Base-by-base conservation (phyloP, 2,888 invertebrate genomes). In the Lottia scabra region DNA sequence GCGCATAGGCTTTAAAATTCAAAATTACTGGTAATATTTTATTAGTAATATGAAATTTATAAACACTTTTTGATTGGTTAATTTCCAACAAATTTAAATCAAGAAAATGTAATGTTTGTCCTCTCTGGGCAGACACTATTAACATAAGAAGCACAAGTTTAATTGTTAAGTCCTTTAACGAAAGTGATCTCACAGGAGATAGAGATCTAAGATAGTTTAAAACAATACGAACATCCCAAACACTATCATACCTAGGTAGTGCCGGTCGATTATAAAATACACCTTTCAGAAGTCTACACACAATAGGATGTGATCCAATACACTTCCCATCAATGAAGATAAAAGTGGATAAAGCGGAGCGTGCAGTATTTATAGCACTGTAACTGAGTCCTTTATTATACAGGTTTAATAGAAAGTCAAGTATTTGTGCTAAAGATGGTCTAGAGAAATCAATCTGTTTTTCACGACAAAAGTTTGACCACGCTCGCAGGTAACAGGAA, bases 231-330 rank as follows among this genome's bases (percentile, higher is more conserved):
- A 71, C 73, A 67, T 77, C 70, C 78, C 77, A 78, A 26, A 71
- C 78, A 16, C 26, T n/a, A n/a, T 15, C 68, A 70, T 77, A 74
- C 67, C 64, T 73, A 65, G 77, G 75, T 15, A 74, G 23, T 4
- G 67, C 26, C 43, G 78, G 80, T 26, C 73, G 5, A 38, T 38
- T 38, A 38, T 38, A 38, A 38, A 38, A 38, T 8, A 38, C 38
- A 0, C 75, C 79, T 73, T 73, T 79, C 75, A 79, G 67, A 38
- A 79, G 77, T 27, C 72, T 66, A 44, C 46, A 67, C 26, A 79
- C 64, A 23, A 72, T 16, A 5, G 67, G 68, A 45, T 72, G 62
- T 16, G 67, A 26, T 5, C 56, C 56, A 56, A 56, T 23, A 10
- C 19, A 8, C 0, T 16, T n/a, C 19, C n/a, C 56, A 15, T 56